Evolutionary conservation across 2,113 vertebrate species (phyloP), one percentile per base, ranked within the genome.

Genomic region (Mormyrus iriodes): DNA sequence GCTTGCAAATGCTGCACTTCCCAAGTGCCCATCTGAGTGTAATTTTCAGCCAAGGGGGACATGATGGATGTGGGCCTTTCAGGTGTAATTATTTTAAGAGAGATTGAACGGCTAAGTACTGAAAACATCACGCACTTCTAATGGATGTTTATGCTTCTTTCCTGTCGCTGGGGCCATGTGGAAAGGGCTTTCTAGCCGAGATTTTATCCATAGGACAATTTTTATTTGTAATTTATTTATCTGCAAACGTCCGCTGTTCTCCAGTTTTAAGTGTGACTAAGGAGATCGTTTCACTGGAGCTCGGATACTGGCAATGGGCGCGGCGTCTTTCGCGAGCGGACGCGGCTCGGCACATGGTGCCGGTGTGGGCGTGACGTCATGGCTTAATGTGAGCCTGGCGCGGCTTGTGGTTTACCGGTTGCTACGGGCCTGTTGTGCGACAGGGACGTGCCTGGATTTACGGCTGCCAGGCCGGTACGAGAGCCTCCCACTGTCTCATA

Each of bases 41-140:
- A 95, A 96, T 97, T 96, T 95, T 90, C 92, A 89, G 92, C 92
- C 91, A 92, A 93, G 93, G 93, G 94, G 95, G 93, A 92, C 91
- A 92, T 93, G 95, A 95, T 95, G 93, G 93, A 94, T 96, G 94
- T 93, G 92, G 96, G 94, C 94, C 92, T 94, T 91, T 96, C 96
- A 96, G 96, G 94, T 96, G 88, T 95, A 96, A 96, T 96, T 96
- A 96, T 94, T 94, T 95, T 94, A 95, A 96, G 95, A 95, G 92
- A 95, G 96, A 96, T 94, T 93, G 96, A 96, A 94, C 27, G 27
- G 95, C 94, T 95, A 96, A 95, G 94, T 93, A 95, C 94, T 95
- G 92, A 93, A 90, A 93, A 96, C 95, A 96, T 94, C 94, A 94
- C 92, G 94, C 93, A 92, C 92, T 91, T 95, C 94, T 95, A 96